These are phyloP conservation scores for Thymelicus lineola DNA, from an alignment of 2,888 invertebrate genomes.

Conservation along the genomic window DNA sequence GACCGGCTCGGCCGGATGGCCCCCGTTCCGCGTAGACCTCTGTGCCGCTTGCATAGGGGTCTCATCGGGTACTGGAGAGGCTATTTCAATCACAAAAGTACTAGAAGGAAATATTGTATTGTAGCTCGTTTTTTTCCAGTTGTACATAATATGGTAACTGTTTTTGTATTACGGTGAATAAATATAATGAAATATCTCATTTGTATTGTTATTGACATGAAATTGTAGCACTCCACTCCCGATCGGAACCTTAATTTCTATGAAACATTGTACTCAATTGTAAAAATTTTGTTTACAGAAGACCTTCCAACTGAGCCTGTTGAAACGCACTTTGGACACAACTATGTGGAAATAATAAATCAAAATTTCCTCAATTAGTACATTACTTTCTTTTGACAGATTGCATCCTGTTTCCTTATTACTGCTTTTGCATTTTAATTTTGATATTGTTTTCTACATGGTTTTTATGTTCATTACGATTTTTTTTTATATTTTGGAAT, in stretches of 20 bases:
- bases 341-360: conserved; percentile 85
- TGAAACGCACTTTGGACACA: conserved; percentile 83
- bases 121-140: conserved; percentile 80
- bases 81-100: conserved; percentile 92
- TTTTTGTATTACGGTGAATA: conserved; percentile 85
- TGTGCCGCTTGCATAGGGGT: conserved; percentile 88
- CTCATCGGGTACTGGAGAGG: conserved; percentile 93
- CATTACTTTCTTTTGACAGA: conserved; percentile 80
- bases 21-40: conserved; percentile 86
- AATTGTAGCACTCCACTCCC: conserved; percentile 82
- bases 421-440: conserved; percentile 67
- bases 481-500: conserved; percentile 83
- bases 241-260: conserved; percentile 83
- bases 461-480: conserved; percentile 81
- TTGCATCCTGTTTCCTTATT: conserved; percentile 74
- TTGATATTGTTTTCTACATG: conserved; percentile 80
- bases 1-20: conserved; percentile 84
- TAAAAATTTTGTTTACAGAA: conserved; percentile 83
- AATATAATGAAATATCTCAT: conserved; percentile 81
- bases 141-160: conserved; percentile 85
- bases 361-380: conserved; percentile 80
- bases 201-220: conserved; percentile 81
- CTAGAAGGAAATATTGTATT: conserved; percentile 87
- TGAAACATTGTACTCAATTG: conserved; percentile 70
- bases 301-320: conserved; percentile 80